Evolutionary conservation across 2,797 vertebrate species (phyloP).

Genomic region (Chiroxiphia lanceolata): DNA sequence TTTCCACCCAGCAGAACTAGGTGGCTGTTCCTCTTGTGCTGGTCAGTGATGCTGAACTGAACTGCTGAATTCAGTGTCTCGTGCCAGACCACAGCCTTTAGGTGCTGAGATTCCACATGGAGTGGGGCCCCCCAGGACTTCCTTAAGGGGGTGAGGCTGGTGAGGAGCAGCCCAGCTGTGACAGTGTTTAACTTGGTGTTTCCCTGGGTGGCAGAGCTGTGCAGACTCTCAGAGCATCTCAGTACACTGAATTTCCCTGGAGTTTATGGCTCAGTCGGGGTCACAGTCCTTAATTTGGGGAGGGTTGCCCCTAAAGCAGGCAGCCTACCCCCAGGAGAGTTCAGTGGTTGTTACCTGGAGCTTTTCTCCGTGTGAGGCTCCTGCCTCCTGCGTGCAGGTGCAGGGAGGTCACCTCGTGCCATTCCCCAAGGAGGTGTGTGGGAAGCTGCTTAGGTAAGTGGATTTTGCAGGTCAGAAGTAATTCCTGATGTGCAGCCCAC

Average conservation of each 20-base stretch:
- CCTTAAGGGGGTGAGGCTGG: background rate
- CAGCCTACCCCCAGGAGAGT: background rate
- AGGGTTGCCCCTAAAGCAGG: background rate
- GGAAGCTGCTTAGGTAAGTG: constrained; percentile 46
- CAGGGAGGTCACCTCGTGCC: background rate
- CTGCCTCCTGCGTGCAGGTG: background rate
- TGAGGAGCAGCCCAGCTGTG: background rate
- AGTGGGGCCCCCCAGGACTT: background rate
- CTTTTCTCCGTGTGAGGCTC: background rate
- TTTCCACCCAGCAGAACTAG: background rate
- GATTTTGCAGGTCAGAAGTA: constrained; percentile 37
- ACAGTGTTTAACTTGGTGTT: background rate
- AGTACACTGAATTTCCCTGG: background rate
- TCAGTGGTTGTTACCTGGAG: background rate
- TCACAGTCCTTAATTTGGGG: background rate
- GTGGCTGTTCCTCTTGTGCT: background rate
- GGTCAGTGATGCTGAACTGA: background rate
- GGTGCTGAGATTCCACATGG: background rate
- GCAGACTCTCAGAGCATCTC: background rate
- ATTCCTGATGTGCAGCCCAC: constrained; percentile 34
- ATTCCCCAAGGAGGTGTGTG: background rate
- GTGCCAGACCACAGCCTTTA: background rate
- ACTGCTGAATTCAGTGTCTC: background rate
- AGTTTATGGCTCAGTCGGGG: background rate
- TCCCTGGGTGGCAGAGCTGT: background rate